These are phyloP conservation scores for Streptopelia turtur DNA, from an alignment of 2,797 vertebrate genomes.

Conservation along the genomic window DNA sequence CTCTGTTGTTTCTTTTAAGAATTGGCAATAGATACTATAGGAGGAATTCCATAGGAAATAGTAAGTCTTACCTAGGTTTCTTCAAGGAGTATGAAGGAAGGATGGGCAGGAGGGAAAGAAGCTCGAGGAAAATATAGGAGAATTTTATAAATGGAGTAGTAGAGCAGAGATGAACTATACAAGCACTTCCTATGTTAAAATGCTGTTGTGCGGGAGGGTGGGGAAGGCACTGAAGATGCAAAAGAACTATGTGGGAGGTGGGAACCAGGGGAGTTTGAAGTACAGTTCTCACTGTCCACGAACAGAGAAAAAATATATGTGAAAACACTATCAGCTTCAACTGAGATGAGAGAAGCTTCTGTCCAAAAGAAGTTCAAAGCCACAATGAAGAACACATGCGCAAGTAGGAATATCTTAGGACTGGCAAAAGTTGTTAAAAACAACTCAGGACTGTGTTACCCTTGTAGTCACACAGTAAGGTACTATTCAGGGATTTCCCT, in stretches of 20 bases:
- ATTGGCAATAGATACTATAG: background rate
- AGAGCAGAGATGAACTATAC: background rate
- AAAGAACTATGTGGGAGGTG: background rate
- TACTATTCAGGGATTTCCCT: background rate
- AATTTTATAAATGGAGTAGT: conserved; percentile 16
- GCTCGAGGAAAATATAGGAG: background rate
- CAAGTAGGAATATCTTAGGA: background rate
- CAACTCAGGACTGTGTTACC: background rate
- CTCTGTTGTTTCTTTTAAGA: background rate
- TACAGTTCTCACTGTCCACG: background rate
- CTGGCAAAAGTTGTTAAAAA: background rate
- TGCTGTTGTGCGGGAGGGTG: background rate
- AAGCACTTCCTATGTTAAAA: conserved; percentile 22
- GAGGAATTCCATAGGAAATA: background rate
- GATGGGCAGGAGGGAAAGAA: background rate
- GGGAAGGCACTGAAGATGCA: background rate
- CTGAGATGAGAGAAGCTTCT: background rate
- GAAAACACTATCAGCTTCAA: background rate
- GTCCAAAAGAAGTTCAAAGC: background rate
- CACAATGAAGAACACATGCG: background rate
- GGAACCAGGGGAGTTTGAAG: background rate
- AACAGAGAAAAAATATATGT: background rate
- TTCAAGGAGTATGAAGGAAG: background rate
- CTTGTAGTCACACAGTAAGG: background rate
- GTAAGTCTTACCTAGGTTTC: background rate